Conservation (phyloP, 2,888 invertebrate species). For the Acleris literana region DNA sequence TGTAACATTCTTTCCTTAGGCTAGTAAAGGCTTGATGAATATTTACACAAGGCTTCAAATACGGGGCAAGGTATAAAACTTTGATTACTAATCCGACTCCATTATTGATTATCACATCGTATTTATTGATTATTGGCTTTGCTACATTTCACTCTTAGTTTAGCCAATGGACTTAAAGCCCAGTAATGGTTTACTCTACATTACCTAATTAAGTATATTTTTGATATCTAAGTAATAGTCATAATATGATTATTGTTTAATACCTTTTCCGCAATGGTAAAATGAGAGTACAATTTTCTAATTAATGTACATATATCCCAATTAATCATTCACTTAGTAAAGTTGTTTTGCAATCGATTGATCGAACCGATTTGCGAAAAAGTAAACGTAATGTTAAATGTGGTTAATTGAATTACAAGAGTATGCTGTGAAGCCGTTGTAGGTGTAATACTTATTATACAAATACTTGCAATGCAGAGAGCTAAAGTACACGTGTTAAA, state of each 20-base stretch:
- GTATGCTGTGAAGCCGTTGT: conserved; percentile 57
- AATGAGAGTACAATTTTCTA: background rate
- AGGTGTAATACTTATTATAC: conserved; percentile 47
- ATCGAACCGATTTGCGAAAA: conserved; percentile 16
- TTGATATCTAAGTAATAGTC: conserved; percentile 8
- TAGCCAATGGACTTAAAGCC: conserved; percentile 60
- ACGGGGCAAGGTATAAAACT: conserved; percentile 82
- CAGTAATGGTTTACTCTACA: conserved; percentile 14
- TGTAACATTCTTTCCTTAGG: conserved; percentile 79
- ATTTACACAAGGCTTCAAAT: conserved; percentile 82
- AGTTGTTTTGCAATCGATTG: background rate
- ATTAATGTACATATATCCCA: no score
- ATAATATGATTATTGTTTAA: conserved; percentile 9
- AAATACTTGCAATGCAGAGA: conserved; percentile 54
- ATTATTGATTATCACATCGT: conserved; percentile 67
- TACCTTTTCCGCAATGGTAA: conserved; percentile 5
- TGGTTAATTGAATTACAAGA: conserved; percentile 45
- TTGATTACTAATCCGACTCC: conserved; percentile 66
- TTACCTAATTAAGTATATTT: conserved; percentile 18
- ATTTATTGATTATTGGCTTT: conserved; percentile 40
- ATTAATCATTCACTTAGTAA: no score
- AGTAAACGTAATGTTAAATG: conserved; percentile 39
- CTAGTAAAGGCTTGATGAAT: conserved; percentile 81
- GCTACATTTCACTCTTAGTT: conserved; percentile 57
- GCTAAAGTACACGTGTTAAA: conserved; percentile 54